Evolutionary conservation across 1,140 invertebrate genomes (phyloP).

Genomic region (Leptinotarsa lineolata): DNA sequence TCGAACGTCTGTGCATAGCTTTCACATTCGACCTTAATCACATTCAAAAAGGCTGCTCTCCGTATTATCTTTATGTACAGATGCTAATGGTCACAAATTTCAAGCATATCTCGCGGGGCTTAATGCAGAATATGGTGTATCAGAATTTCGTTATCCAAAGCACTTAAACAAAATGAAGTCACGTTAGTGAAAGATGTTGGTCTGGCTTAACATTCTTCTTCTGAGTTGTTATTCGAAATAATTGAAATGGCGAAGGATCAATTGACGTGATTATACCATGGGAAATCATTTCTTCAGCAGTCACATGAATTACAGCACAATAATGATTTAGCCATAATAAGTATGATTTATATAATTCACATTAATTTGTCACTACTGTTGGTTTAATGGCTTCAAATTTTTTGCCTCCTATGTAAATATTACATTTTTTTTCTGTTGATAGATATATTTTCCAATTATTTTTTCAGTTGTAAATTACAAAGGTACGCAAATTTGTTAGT

Average conservation of each 20-base stretch:
- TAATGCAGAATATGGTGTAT: constrained; percentile 16
- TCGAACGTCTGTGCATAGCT: background rate
- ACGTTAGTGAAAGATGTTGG: constrained; percentile 6
- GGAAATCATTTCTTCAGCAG: constrained; percentile 10
- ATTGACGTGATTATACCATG: background rate
- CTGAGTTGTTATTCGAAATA: constrained; percentile 7
- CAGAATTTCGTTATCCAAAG: constrained; percentile 1
- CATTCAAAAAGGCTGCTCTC: constrained; percentile 18
- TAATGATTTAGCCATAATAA: background rate
- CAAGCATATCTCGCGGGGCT: constrained; percentile 9
- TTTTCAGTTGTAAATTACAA: too few species aligned
- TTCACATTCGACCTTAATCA: constrained; percentile 30
- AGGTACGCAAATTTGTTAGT: too few species aligned
- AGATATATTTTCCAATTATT: too few species aligned
- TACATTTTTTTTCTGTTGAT: too few species aligned
- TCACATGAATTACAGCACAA: constrained; percentile 10
- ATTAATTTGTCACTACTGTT: too few species aligned
- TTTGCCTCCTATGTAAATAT: too few species aligned
- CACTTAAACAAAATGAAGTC: background rate
- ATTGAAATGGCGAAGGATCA: background rate
- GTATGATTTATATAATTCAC: too few species aligned
- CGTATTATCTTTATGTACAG: constrained; percentile 22
- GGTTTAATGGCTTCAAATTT: too few species aligned
- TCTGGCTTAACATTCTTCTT: constrained; percentile 6
- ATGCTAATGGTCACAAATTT: constrained; percentile 31